Evolutionary conservation across 2,888 invertebrate genomes (phyloP).

Genomic region (Drosophila recens): DNA sequence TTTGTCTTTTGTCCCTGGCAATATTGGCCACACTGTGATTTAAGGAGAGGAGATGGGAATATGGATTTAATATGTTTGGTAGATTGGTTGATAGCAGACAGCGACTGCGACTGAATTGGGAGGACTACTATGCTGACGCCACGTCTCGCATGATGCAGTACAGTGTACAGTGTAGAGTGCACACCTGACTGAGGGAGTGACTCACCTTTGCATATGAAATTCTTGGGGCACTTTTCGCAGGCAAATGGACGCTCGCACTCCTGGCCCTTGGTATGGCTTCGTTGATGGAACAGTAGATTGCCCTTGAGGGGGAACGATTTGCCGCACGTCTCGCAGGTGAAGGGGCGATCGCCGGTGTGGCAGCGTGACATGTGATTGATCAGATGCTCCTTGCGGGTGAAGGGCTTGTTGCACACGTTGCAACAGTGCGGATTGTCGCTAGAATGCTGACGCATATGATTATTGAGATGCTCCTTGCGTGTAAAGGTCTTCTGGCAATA

Average conservation of each 20-base stretch:
- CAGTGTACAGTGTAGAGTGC: background rate
- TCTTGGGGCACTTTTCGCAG: conserved; percentile 94
- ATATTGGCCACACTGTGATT: conserved; percentile 31
- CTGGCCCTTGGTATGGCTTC: conserved; percentile 92
- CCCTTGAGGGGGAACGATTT: conserved; percentile 94
- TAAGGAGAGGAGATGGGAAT: too few relatives aligned
- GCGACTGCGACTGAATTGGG: conserved; percentile 34
- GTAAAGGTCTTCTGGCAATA: conserved; percentile 95
- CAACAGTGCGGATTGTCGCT: conserved; percentile 95
- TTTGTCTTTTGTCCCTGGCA: background rate
- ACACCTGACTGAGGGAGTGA: conserved; percentile 26
- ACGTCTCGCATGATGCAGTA: conserved; percentile 56
- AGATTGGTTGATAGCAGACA: conserved; percentile 14
- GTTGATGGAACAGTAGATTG: conserved; percentile 93
- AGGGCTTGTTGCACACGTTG: conserved; percentile 93
- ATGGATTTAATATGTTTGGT: background rate
- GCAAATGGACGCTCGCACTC: conserved; percentile 89
- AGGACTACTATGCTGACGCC: conserved; percentile 76
- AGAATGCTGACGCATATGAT: conserved; percentile 94
- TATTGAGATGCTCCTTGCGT: conserved; percentile 93
- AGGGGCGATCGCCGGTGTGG: conserved; percentile 92
- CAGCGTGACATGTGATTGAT: conserved; percentile 91
- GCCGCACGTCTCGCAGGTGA: conserved; percentile 93
- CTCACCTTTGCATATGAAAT: conserved; percentile 93
- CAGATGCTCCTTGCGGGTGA: conserved; percentile 94